Evolutionary conservation across 2,113 vertebrate genomes (phyloP).

Genomic region (Alces alces): DNA sequence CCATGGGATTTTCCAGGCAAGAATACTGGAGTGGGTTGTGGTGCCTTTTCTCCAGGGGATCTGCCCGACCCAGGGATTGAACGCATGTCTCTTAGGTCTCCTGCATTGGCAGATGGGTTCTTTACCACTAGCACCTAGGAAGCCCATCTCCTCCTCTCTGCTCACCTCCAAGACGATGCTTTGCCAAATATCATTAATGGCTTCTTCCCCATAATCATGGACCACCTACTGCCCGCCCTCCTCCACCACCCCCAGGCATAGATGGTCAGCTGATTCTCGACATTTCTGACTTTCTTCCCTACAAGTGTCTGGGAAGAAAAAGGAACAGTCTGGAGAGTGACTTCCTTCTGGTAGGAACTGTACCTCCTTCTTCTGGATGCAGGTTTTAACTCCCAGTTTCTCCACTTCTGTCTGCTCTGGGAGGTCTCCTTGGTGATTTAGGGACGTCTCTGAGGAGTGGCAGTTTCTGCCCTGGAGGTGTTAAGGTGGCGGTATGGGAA

Average conservation of each 20-base stretch:
- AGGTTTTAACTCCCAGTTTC: not conserved
- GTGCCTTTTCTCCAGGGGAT: not conserved
- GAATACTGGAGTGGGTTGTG: not conserved
- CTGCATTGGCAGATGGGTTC: not conserved
- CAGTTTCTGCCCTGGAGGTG: not conserved
- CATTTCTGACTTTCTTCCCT: not conserved
- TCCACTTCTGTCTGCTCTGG: not conserved
- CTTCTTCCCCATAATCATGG: not conserved
- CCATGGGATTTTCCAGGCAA: not conserved
- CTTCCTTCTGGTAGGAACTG: not conserved
- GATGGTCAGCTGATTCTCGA: not conserved
- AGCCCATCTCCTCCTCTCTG: not conserved
- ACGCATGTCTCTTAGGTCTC: not conserved
- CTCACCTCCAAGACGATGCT: not conserved
- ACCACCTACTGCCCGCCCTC: not conserved
- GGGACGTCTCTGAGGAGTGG: not conserved
- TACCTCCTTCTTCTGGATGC: accelerated
- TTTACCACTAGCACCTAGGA: not conserved
- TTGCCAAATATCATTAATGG: not conserved
- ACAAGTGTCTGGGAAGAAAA: not conserved
- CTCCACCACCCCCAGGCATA: not conserved
- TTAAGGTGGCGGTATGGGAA: accelerated
- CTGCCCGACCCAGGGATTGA: not conserved
- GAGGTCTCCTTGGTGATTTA: not conserved
- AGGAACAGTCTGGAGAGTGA: not conserved